Percentiles rank a stretch among this genome's conserved stretches.
Evolutionary conservation across 2,797 vertebrate species (phyloP).

Genomic region (Chelonia mydas): DNA sequence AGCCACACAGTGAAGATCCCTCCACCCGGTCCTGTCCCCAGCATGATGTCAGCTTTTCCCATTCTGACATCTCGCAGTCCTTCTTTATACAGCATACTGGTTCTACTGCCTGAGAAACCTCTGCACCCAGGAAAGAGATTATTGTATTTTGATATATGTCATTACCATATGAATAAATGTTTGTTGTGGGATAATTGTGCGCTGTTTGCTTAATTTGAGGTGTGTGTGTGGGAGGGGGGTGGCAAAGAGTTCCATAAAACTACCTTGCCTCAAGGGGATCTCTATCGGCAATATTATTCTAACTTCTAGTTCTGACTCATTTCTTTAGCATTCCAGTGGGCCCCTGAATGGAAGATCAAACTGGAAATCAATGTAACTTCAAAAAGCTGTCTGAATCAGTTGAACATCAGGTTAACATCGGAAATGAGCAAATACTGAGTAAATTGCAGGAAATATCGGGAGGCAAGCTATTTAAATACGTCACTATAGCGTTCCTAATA

Average conservation of each 20-base stretch:
- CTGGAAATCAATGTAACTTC: conserved; percentile 19
- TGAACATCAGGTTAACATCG: conserved; percentile 36
- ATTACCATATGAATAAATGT: not conserved
- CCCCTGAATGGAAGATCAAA: conserved; percentile 46
- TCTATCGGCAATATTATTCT: not conserved
- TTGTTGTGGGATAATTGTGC: not conserved
- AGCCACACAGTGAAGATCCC: not conserved
- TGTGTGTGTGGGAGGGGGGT: too few relatives aligned
- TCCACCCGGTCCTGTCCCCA: not conserved
- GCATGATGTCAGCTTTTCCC: not conserved
- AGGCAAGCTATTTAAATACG: not conserved
- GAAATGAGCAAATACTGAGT: conserved; percentile 8
- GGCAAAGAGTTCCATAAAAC: not conserved
- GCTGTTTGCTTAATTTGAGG: not conserved
- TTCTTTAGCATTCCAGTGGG: conserved; percentile 24
- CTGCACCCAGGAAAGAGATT: not conserved
- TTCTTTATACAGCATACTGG: fast-evolving
- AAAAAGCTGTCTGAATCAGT: conserved; percentile 20
- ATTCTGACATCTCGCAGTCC: not conserved
- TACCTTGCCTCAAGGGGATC: not conserved
- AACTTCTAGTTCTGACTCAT: not conserved
- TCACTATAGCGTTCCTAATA: not conserved
- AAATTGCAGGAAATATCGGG: not conserved
- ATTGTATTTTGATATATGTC: fast-evolving
- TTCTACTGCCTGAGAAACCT: not conserved